Evolutionary conservation across 2,113 vertebrate genomes (phyloP), one percentile per base, ranked within the genome.

Genomic region (Salvelinus sp.): DNA sequence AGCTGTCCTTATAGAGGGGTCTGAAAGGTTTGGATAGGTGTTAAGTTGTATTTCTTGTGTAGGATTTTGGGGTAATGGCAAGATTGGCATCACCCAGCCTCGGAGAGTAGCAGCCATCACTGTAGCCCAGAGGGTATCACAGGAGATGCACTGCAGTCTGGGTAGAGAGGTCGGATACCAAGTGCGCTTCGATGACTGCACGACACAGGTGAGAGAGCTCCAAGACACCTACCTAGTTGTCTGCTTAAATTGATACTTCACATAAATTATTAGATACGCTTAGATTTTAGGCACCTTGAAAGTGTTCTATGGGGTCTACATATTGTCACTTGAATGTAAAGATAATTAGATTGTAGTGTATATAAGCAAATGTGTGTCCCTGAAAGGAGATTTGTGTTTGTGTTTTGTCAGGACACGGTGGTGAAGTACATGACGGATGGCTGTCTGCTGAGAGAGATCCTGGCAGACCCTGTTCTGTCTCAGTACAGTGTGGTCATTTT

Each of bases 351-450:
- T 1, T 60, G 3, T 54, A 38, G 13, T 2, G 66, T 65, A n/a
- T 25, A 18, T 27, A 18, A n/a, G 10, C 10, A 33, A 23, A 6
- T 63, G 76, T 0, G 0, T 72, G 14, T 28, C 47, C 58, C 6
- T 58, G 50, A 60, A 1, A 18, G 50, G 50, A 54, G 14, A 18
- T 14, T 23, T 72, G 14, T 83, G 58, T 63, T 25, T 77, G 12
- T 83, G 76, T 82, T 33, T 72, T 72, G 82, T 3, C 91, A 99
- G 97, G 95, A 95, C 75, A 99, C 98, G 0, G 89, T 83, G 58
- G 95, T 99, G 90, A 98, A 94, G 88, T 99, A 99, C 62, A 94
- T 99, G 97, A 99, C 98, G 0, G 98, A 99, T 38, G 98, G 97
- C 70, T 98, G 97, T 89, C 89, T 99, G 78, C 83, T 99, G 79